Evolutionary conservation across 2,113 vertebrate genomes (phyloP), one percentile per base, ranked within the genome.

Genomic region (Colistium nudipinnis): DNA sequence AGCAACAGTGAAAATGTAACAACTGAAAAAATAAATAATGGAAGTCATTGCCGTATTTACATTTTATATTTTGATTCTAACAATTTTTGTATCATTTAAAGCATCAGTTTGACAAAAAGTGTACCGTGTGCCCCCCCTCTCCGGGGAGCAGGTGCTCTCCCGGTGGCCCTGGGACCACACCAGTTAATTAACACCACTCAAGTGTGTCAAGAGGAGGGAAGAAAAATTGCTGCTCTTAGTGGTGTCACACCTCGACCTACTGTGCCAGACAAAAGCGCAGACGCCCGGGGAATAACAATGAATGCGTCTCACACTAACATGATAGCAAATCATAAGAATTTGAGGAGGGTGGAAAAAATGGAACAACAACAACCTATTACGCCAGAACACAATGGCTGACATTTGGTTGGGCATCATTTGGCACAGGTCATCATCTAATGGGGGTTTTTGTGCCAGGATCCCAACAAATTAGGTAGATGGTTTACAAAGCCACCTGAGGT

Each of bases 161-260:
- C 17, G 41, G 36, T 66, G 68, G 56, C 70, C 61, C 25, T 44
- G 3, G 61, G 75, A 70, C 27, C 77, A 74, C 49, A 66, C 64
- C 57, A 81, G 69, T 83, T 88, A 86, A 87, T 86, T 86, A 88
- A 87, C 59, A 82, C 72, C 73, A 62, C 57, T 78, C 64, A 27
- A 80, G 83, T 66, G 73, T 86, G 81, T 86, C 85, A 66, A 27
- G 66, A 68, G 39, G 48, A 66, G 38, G 44, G 35, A 76, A 49
- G 64, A 65, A 48, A 80, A 76, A 72, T 10, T 57, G 63, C 48
- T 48, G 66, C 45, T 53, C 52, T 71, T 48, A 61, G 73, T 60
- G 45, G 62, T 43, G 53, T 68, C 73, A 49, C 61, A 72, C 8
- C 39, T 11, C 20, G 39, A 72, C 48, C 72, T 69, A 33, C 75